phyloP scores from a whole-genome alignment of 2,888 invertebrate species.

The Melieria crassipennis region DNA sequence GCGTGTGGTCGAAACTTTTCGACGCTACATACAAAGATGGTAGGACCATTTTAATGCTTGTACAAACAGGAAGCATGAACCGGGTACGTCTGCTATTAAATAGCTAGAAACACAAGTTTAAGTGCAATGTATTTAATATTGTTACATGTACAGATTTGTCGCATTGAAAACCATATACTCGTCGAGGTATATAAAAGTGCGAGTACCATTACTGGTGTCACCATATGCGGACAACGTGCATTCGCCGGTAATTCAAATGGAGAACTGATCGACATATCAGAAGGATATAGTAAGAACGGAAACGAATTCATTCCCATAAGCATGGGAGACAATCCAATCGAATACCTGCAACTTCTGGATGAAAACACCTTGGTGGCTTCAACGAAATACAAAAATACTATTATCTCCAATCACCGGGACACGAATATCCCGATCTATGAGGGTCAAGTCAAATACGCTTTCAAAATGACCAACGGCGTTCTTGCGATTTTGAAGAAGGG shows the following conservation, averaged over 20 bases:
- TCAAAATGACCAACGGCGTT: too few species aligned
- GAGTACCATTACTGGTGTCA: conserved; percentile 52
- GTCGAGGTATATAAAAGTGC: conserved; percentile 45
- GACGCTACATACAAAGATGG: too few species aligned
- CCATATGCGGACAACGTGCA: conserved; percentile 45
- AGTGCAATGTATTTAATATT: too few species aligned
- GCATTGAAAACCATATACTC: conserved; percentile 52
- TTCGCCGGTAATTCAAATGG: conserved; percentile 59
- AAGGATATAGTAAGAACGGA: conserved; percentile 25
- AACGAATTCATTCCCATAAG: too few species aligned
- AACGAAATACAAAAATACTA: conserved; percentile 8
- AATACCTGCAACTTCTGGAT: conserved; percentile 54
- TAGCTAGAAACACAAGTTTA: too few species aligned
- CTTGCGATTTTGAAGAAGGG: too few species aligned
- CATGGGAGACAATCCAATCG: conserved; percentile 42
- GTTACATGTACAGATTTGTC: too few species aligned
- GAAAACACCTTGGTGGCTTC: conserved; percentile 51
- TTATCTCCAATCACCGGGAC: too few species aligned
- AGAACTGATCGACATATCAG: conserved; percentile 49
- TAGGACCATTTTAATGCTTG: background rate
- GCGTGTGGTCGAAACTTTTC: too few species aligned
- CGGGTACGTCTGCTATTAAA: too few species aligned
- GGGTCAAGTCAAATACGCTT: too few species aligned
- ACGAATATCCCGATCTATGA: too few species aligned
- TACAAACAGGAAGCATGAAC: background rate